Conservation (phyloP, 2,797 vertebrate species). For the Xenopus petersii region DNA sequence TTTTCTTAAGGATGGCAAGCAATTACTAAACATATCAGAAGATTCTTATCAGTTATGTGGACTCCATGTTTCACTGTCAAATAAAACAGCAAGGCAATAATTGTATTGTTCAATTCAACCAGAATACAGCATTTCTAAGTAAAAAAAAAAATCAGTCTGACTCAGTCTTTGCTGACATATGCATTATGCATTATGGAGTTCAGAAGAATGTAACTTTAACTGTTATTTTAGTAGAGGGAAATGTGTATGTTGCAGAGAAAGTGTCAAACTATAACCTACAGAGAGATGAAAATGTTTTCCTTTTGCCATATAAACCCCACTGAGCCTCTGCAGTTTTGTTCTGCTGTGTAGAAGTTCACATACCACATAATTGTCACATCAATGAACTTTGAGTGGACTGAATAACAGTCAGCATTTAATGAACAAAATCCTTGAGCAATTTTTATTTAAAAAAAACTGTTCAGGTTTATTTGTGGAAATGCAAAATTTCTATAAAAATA, state of each 20-base stretch:
- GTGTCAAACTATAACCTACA: slow-evolving; percentile 57
- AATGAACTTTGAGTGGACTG: slow-evolving; percentile 66
- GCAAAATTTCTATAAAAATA: slow-evolving; percentile 97
- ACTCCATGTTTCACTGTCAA: slow-evolving; percentile 62
- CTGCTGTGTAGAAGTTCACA: slow-evolving; percentile 58
- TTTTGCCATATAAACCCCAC: slow-evolving; percentile 60
- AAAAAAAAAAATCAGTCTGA: slow-evolving; percentile 51
- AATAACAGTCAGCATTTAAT: slow-evolving; percentile 71
- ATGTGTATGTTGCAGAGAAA: slow-evolving; percentile 50
- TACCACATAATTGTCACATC: slow-evolving; percentile 50
- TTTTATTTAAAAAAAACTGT: slow-evolving; percentile 82
- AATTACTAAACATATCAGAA: slow-evolving; percentile 38
- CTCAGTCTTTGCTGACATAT: slow-evolving; percentile 51
- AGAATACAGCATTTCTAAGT: slow-evolving; percentile 54
- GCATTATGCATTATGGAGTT: slow-evolving; percentile 55
- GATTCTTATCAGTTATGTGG: slow-evolving; percentile 55
- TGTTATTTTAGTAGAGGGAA: slow-evolving; percentile 53
- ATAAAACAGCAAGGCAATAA: slow-evolving; percentile 59
- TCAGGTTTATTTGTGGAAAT: slow-evolving; percentile 96
- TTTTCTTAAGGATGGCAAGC: slow-evolving; percentile 51
- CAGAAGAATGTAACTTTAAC: slow-evolving; percentile 57
- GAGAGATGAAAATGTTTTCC: slow-evolving; percentile 52
- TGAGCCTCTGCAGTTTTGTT: slow-evolving; percentile 62
- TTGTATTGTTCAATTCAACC: slow-evolving; percentile 55
- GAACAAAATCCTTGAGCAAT: slow-evolving; percentile 75